Percentiles rank a stretch among this genome's conserved stretches.
Conservation (phyloP, 35 echinoderm and acorn worm species). For the Hemicentrotus pulcherrimus region DNA sequence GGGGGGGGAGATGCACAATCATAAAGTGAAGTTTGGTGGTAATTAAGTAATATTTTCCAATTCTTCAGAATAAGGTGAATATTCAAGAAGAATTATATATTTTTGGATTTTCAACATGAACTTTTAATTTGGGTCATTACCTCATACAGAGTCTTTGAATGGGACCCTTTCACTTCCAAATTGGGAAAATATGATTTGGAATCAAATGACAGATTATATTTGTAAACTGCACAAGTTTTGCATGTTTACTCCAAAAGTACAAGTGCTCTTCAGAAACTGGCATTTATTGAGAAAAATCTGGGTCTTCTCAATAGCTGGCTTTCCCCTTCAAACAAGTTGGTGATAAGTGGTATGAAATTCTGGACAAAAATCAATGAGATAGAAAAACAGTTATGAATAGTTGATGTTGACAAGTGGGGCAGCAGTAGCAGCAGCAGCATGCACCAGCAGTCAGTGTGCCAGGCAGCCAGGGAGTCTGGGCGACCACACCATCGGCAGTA, state of each 20-base stretch:
- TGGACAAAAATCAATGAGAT: background rate
- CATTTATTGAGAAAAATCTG: slow-evolving; percentile 19
- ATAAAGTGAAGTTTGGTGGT: background rate
- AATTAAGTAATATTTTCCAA: background rate
- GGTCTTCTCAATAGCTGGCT: background rate
- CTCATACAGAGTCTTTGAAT: background rate
- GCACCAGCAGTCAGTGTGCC: background rate
- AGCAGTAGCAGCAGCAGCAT: background rate
- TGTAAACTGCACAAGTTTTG: slow-evolving; percentile 30
- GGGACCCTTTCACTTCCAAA: background rate
- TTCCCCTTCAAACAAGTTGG: background rate
- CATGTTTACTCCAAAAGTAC: slow-evolving; percentile 27
- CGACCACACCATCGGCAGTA: background rate
- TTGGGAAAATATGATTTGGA: background rate
- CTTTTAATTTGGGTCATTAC: background rate
- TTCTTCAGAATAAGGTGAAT: too few species aligned
- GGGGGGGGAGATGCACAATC: background rate
- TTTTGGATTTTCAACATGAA: background rate
- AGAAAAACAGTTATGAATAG: slow-evolving; percentile 33
- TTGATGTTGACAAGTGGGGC: slow-evolving; percentile 26
- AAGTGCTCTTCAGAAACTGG: background rate
- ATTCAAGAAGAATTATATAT: too few species aligned
- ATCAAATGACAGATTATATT: slow-evolving; percentile 43
- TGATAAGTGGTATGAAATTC: slow-evolving; percentile 2
- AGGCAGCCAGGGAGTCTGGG: slow-evolving; percentile 22